phyloP scores from a whole-genome alignment of 2,113 vertebrate genomes.

The Sylvietta virens region DNA sequence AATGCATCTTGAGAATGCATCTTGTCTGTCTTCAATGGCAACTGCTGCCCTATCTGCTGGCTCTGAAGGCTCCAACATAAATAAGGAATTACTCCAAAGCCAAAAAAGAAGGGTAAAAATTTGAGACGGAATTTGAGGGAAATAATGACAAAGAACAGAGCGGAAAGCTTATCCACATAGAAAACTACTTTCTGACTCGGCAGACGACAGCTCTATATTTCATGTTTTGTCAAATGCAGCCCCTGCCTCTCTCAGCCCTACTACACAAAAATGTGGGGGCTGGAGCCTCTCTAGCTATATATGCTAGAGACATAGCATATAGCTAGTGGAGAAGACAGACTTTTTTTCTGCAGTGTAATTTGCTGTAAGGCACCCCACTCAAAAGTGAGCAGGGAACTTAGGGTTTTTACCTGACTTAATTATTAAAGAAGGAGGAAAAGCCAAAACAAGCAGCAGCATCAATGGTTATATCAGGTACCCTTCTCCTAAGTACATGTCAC shows the following conservation, averaged over 20 bases:
- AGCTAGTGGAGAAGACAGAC: neutral
- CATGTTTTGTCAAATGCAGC: neutral
- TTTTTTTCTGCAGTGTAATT: neutral
- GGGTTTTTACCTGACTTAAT: neutral
- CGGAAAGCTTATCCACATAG: neutral
- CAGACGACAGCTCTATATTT: neutral
- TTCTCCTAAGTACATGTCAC: neutral
- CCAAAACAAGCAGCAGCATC: neutral
- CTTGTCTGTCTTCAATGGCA: neutral
- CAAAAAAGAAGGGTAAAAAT: neutral
- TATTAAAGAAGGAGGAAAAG: neutral
- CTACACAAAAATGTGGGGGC: neutral
- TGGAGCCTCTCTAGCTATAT: neutral
- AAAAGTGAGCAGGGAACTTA: neutral
- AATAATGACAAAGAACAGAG: neutral
- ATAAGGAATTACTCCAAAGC: neutral
- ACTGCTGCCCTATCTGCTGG: neutral
- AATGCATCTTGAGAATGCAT: neutral
- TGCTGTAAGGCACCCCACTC: neutral
- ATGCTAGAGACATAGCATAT: too few relatives aligned
- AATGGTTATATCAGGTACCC: neutral
- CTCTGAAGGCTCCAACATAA: neutral
- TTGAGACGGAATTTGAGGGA: neutral
- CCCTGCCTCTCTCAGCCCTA: neutral
- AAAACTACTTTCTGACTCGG: neutral